Evolutionary conservation across 2,888 invertebrate species (phyloP), one percentile per base, ranked within the genome.

Genomic region (Syritta pipiens): DNA sequence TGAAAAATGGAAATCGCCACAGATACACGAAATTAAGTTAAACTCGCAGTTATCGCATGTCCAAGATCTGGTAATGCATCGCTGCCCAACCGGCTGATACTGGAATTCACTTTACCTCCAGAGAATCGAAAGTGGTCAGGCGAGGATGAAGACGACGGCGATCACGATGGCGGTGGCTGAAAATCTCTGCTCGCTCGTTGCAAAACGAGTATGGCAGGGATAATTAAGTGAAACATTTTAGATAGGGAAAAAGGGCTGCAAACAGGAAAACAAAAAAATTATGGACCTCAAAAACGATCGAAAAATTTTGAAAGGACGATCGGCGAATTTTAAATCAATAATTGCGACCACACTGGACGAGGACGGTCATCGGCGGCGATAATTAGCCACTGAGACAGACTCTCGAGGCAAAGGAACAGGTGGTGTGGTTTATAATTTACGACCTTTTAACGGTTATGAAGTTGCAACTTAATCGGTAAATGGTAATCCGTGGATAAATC

Each of bases 101-200:
- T 53, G 46, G 53, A 67, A 60, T 67, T 67, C 72, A 60, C 65
- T 72, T 69, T 30, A 37, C 24, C 32, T 49, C 20, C 14, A 48
- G 40, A 42, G 59, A 72, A 77, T 67, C 71, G 77, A 77, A 77
- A 77, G 77, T 77, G 77, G 72, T 67, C 55, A 44, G 57, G 55
- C 44, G 17, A 62, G 30, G 60, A 40, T 32, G 6, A 59, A 12
- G 28, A 14, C 35, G 6, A 24, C 9, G 26, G 17, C 48, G 6
- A 37, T 22, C 5, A 7, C 37, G 37, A 14, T 9, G 10, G 7
- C 26, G 24, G 12, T 20, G 28, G 17, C 22, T 28, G 30, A 26
- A 63, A 57, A 69, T 63, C 44, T 69, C 20, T 62, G 57, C 59
- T 59, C 57, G 57, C 77, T 65, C 71, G 71, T 24, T 42, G 59